Evolutionary conservation across 2,113 vertebrate genomes (phyloP).

Genomic region (Gnathonemus echidnorhynchus): DNA sequence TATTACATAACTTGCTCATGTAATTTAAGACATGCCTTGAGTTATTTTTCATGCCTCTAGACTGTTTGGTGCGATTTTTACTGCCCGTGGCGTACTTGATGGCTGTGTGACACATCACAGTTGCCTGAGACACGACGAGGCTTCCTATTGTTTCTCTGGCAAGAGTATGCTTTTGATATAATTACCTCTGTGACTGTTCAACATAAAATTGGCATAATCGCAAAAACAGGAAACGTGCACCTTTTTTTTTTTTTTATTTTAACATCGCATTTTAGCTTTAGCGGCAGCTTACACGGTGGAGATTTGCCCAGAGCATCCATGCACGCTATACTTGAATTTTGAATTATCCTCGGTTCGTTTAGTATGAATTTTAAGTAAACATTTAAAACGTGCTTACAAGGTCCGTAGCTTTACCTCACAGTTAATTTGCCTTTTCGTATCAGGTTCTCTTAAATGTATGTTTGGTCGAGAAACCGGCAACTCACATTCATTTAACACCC

Average conservation of each 20-base stretch:
- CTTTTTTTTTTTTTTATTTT: background rate
- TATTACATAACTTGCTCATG: conserved; percentile 2
- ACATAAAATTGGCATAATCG: background rate
- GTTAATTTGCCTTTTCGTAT: background rate
- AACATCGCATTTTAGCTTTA: background rate
- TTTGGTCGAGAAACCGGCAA: background rate
- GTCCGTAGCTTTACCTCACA: background rate
- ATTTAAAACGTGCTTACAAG: background rate
- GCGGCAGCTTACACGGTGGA: background rate
- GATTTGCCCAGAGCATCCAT: background rate
- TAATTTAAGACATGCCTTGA: background rate
- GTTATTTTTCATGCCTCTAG: conserved; percentile 6
- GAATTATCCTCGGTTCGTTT: background rate
- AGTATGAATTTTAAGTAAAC: background rate
- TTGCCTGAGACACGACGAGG: background rate
- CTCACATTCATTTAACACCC: background rate
- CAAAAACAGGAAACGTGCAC: background rate
- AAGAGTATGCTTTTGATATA: background rate
- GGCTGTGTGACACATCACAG: background rate
- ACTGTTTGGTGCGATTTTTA: background rate
- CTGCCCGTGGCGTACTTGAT: background rate
- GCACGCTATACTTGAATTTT: background rate
- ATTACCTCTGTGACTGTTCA: conserved; percentile 7
- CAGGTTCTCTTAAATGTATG: background rate
- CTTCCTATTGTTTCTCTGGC: background rate